These are phyloP conservation scores for Sarcophaga peregrina DNA, from an alignment of 1,140 invertebrate species.

Conservation along the genomic window DNA sequence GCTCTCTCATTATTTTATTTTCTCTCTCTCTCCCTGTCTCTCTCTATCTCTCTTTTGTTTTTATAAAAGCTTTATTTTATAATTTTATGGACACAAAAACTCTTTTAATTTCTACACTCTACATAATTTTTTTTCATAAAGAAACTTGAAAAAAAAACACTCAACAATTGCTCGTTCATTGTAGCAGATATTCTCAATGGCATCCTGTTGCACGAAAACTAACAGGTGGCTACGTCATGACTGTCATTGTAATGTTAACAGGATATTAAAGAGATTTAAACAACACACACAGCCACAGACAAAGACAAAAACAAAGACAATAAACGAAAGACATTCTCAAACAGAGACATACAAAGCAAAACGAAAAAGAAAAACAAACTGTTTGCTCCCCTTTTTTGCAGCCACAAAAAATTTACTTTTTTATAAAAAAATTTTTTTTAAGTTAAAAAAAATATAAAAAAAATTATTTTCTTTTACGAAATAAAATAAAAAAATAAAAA, in stretches of 20 bases:
- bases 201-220: conserved; percentile 46
- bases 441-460: too few species aligned
- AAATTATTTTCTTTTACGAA: too few species aligned
- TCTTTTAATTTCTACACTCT: not conserved
- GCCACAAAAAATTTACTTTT: too few species aligned
- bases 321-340: not conserved
- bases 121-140: too few species aligned
- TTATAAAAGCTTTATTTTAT: not conserved
- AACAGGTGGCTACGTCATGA: conserved; percentile 48
- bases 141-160: not conserved
- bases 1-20: not conserved
- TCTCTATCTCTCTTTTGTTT: not conserved
- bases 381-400: too few species aligned
- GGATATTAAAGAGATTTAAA: conserved; percentile 23
- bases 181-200: conserved; percentile 26
- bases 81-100: not conserved
- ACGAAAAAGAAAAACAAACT: too few species aligned
- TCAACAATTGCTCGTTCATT: not conserved
- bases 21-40: not conserved
- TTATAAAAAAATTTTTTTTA: too few species aligned
- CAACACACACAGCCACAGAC: conserved; percentile 18
- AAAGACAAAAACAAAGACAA: not conserved
- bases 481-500: too few species aligned
- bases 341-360: not conserved
- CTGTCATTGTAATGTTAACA: conserved; percentile 30